phyloP scores from a whole-genome alignment of 2,113 vertebrate species.

The Seriola dumerili region DNA sequence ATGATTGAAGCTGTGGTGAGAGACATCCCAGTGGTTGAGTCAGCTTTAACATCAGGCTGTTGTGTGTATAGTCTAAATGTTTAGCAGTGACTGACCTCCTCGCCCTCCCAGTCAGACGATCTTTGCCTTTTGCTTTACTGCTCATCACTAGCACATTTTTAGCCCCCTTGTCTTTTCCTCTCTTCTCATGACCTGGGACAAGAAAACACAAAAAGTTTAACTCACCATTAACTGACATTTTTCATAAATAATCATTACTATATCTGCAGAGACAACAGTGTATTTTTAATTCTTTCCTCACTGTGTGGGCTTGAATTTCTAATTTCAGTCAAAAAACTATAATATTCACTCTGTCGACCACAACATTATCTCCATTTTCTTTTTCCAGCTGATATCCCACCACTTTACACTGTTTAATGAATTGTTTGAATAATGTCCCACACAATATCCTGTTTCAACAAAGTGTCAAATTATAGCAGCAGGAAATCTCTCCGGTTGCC shows the following conservation, averaged over 20 bases:
- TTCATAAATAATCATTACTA: neutral
- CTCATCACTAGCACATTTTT: constrained; percentile 83
- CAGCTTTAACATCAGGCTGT: constrained; percentile 1
- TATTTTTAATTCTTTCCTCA: neutral
- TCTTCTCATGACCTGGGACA: constrained; percentile 84
- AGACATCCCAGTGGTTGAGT: constrained; percentile 14
- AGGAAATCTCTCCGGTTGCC: too few relatives aligned
- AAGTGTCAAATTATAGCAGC: neutral
- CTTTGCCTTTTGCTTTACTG: constrained; percentile 94
- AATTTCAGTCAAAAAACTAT: too few relatives aligned
- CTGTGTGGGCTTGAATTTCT: neutral
- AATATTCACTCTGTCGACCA: neutral
- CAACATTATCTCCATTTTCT: neutral
- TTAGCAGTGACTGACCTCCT: constrained; percentile 87
- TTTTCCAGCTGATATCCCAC: neutral
- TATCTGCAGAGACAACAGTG: neutral
- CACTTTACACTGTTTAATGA: neutral
- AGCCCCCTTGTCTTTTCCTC: constrained; percentile 81
- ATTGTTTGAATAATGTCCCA: neutral
- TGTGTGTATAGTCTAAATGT: neutral
- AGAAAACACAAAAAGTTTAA: constrained; percentile 29
- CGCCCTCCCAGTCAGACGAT: constrained; percentile 95
- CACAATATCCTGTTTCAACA: neutral
- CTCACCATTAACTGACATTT: neutral
- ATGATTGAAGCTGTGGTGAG: neutral